Evolutionary conservation across 2,113 vertebrate genomes (phyloP), one percentile per base, ranked within the genome.

Genomic region (Myrmecophaga tridactyla): DNA sequence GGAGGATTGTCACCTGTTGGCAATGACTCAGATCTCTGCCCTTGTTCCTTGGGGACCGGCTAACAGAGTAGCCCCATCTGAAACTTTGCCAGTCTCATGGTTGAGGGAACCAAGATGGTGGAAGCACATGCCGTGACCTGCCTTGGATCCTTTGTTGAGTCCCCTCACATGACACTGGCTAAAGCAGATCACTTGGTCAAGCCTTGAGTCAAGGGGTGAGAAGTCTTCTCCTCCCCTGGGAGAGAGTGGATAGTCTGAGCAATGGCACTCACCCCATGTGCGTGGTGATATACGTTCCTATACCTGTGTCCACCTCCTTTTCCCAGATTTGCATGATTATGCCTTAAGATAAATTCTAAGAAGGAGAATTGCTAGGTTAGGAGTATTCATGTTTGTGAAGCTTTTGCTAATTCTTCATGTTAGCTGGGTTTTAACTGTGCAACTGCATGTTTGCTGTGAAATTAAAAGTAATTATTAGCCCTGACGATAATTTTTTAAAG

Each of bases 91-190:
- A 58, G 31, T 63, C 48, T 73, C n/a, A 0, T 14, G 43, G 27
- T 20, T 23, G 51, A 63, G 67, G 39, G 41, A 13, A 25, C 23
- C 21, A 48, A 1, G 36, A 6, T 58, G 39, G 39, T n/a, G 6
- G 36, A 20, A 23, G 48, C 41, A 14, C 1, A 27, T 0, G 27
- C n/a, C 6, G 18, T 69, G 15, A 31, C 10, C 21, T 36, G 58
- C 7, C 18, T 0, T 4, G 41, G n/a, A 18, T 10, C 4, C 0
- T 23, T 3, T 1, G 58, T 34, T 48, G 4, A 0, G 23, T 43
- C 13, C 18, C 48, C n/a, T 89, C 6, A 1, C 15, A 3, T 20
- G 18, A 46, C 82, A 43, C 5, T 43, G 73, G n/a, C 86, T 83
- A 11, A 56, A 86, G 36, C 69, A 23, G 39, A 51, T 58, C 51